Evolutionary conservation across 2,113 vertebrate genomes (phyloP), one percentile per base, ranked within the genome.

Genomic region (Plecturocebus donacophilus): DNA sequence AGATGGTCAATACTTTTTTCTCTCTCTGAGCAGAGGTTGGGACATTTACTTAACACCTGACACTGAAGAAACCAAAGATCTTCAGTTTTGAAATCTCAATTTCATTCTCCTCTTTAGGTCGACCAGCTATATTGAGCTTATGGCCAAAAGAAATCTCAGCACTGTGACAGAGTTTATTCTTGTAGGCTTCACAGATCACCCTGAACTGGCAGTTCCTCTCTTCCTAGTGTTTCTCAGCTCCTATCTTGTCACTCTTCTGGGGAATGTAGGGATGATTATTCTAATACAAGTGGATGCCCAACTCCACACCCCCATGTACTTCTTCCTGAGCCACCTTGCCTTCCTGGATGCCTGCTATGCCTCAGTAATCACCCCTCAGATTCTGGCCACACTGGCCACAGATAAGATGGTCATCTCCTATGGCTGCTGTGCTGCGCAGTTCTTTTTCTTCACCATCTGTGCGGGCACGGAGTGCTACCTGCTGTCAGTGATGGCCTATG

Each of bases 381-480:
- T 58, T 56, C 75, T 90, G 19, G 54, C 49, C 56, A 58, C 35
- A 2, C n/a, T 73, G 25, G 12, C 32, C 52, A 42, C 52, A 35
- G 42, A 19, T 35, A 49, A 49, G 10, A 81, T 0, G 2, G 47
- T 38, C 42, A 35, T 64, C 61, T 61, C 64, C 73, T 49, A 0
- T 2, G n/a, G 54, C 1, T 0, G 4, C 8, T 56, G 23, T 12
- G 19, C 66, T 42, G 52, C 42, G 2, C 23, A 54, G 16, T 12
- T 84, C 17, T 79, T 27, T 25, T 25, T 71, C n/a, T 27, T 45
- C 52, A 47, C 71, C 4, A 58, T 76, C 40, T 88, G 38, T 23
- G 52, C 86, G 9, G 52, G 70, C 27, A 42, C 38, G 42, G 21
- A 79, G 16, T 54, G 27, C 40, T 93, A 30, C 35, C 38, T 87